Evolutionary conservation across 2,113 vertebrate species (phyloP), one percentile per base, ranked within the genome.

Genomic region (Sclerurus mexicanus): DNA sequence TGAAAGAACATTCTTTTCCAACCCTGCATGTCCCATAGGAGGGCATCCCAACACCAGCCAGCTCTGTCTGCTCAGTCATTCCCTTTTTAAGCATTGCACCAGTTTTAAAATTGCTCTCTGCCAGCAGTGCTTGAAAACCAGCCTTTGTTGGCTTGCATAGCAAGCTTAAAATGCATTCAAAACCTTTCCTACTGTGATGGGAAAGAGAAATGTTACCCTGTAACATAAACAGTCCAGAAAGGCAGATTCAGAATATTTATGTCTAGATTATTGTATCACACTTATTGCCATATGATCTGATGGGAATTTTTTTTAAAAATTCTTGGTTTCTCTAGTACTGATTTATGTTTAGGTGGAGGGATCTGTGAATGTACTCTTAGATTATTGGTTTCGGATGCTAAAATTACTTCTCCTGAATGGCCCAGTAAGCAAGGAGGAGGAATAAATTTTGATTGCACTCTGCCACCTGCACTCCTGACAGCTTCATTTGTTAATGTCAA

Each of bases 401-500:
- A 92, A 90, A 78, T 77, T 86, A 52, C 31, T 82, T 92, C 20
- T 56, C 59, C 53, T 88, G 37, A 89, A 92, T 49, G 49, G 44
- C 40, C 46, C 80, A 90, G 62, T 81, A 88, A 81, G 25, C 40
- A 93, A 67, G 67, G 14, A 91, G 62, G 59, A 95, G 87, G 89
- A 85, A 91, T 91, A 94, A 78, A 92, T 84, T 90, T 92, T 72
- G 64, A 72, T 81, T 90, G 40, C 40, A 37, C 49, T 87, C 28
- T 78, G 44, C 75, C 93, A 95, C 80, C 90, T 92, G 82, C 86
- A 78, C 60, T 90, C 16, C 28, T 96, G 85, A 95, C 92, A 95
- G 86, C 86, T 90, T 89, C 85, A 93, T 93, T 94, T 82, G 62
- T 90, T 92, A 62, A 85, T 89, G 72, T 87, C 66, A 42, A 72